Evolutionary conservation across 2,113 vertebrate genomes (phyloP), one percentile per base, ranked within the genome.

Genomic region (Nansenia antarctica): DNA sequence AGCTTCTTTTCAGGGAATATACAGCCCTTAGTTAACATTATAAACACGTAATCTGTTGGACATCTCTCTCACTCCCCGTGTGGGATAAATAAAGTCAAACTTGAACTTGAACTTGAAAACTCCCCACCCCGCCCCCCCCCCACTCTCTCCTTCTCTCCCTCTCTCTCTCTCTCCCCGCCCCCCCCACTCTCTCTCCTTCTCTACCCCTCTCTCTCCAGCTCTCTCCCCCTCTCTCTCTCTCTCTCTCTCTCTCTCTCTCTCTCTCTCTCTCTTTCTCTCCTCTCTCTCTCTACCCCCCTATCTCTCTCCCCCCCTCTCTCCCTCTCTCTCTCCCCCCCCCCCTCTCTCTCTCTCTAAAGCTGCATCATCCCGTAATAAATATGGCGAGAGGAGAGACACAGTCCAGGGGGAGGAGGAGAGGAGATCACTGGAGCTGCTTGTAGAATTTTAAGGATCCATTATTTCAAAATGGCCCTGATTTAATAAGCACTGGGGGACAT

Each of bases 361-460:
- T 83, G 67, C 76, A 78, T 84, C 79, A 81, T 83, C 77, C 77
- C 53, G 71, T 82, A 81, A 85, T 79, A 82, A 86, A 79, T 84
- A 78, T 20, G 60, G 63, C 66, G 74, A 65, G 69, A 83, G n/a
- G n/a, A 76, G 67, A 62, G 79, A 79, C 69, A 18, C 22, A 74
- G 26, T 45, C 52, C 35, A 55, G 27, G 58, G 73, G 71, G 61
- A 69, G 74, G 70, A 61, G 15, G 24, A 69, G 69, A 73, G 68
- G 76, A 84, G 85, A 82, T 82, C 81, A 82, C 60, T 53, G 29
- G 77, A 77, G 77, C 73, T 76, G 80, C 79, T 76, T 73, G 86
- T 85, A 70, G 88, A 89, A 89, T 89, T 88, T 86, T 86, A 88
- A 87, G 79, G 81, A 88, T 86, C 85, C 80, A 88, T 90, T 88